phyloP scores from a whole-genome alignment of 2,113 vertebrate species.

The Cephalopholis sonnerati region DNA sequence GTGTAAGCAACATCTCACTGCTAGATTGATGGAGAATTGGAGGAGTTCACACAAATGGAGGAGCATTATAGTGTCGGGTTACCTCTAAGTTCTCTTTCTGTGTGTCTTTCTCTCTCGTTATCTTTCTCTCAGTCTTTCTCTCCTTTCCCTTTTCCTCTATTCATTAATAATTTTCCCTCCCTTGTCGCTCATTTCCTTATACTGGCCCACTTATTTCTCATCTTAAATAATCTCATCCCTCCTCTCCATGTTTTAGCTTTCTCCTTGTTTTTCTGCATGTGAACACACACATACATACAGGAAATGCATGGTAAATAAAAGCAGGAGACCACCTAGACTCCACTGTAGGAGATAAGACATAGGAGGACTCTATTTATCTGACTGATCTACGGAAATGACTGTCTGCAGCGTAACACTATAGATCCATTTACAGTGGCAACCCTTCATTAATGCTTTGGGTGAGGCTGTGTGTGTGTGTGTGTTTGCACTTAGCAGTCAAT shows the following conservation, averaged over 20 bases:
- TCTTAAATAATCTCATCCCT: constrained; percentile 21
- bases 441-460: constrained; percentile 68
- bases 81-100: constrained; percentile 39
- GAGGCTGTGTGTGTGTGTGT: constrained; percentile 22
- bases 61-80: constrained; percentile 70
- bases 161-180: constrained; percentile 40
- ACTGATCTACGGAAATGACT: constrained; percentile 68
- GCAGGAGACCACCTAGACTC: constrained; percentile 55
- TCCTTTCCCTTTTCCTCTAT: constrained; percentile 25
- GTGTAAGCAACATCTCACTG: constrained; percentile 74
- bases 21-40: constrained; percentile 69
- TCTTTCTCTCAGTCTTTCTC: constrained; percentile 32
- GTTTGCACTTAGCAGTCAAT: constrained; percentile 58
- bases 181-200: constrained; percentile 18
- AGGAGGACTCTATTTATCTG: constrained; percentile 42
- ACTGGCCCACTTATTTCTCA: constrained; percentile 20
- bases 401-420: constrained; percentile 50
- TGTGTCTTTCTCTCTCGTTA: constrained; percentile 29
- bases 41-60: constrained; percentile 69
- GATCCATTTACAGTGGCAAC: constrained; percentile 69
- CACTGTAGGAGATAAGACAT: constrained; percentile 26
- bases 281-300: neutral
- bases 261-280: neutral
- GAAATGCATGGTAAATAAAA: constrained; percentile 32
- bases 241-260: neutral